These are phyloP conservation scores for Mesocentrotus franciscanus DNA, from an alignment of 53 echinoderm and acorn worm species.

Conservation along the genomic window DNA sequence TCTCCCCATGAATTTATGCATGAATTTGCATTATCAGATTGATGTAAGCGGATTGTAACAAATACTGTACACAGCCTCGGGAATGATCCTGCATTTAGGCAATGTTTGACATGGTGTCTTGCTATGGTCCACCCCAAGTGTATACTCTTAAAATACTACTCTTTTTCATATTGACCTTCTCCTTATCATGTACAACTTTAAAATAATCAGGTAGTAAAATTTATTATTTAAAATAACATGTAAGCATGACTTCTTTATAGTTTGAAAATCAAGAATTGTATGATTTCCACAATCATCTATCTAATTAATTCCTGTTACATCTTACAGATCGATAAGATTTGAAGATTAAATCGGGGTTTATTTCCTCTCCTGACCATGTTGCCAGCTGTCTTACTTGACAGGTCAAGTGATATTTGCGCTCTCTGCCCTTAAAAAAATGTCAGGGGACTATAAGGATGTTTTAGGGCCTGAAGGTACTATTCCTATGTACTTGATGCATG, in stretches of 20 bases:
- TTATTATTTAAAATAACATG: too few species aligned
- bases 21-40: constrained; percentile 7
- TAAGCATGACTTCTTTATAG: too few species aligned
- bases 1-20: not conserved
- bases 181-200: not conserved
- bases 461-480: not conserved
- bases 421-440: not conserved
- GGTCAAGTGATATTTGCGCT: not conserved
- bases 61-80: not conserved
- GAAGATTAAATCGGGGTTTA: not conserved
- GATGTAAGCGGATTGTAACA: constrained; percentile 23
- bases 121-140: not conserved
- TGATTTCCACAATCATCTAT: too few species aligned
- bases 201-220: not conserved
- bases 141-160: not conserved
- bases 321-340: too few species aligned
- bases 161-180: not conserved
- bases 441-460: not conserved
- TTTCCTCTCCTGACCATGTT: not conserved
- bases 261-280: too few species aligned
- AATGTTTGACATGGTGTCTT: not conserved
- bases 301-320: too few species aligned
- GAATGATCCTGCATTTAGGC: not conserved
- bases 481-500: not conserved
- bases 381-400: not conserved